A percentile compares a stretch with the other conserved stretches of the same genome.
Evolutionary conservation across 2,113 vertebrate species (phyloP).

Genomic region (Fulica atra): DNA sequence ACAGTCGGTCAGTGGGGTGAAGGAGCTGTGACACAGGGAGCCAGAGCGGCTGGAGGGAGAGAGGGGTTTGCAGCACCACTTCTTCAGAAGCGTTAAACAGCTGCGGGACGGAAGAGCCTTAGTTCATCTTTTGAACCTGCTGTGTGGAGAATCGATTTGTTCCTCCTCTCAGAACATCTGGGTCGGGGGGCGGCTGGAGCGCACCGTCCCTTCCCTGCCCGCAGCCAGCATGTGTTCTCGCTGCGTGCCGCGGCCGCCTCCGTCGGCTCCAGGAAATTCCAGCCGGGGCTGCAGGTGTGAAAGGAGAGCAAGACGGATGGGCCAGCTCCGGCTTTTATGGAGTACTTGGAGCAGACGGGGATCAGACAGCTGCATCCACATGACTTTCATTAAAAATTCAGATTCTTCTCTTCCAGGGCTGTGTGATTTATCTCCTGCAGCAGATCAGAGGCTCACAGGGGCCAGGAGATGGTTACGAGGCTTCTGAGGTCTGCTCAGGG

Average conservation of each 20-base stretch:
- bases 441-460: constrained; percentile 70
- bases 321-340: constrained; percentile 63
- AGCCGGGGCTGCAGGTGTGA: constrained; percentile 66
- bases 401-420: constrained; percentile 81
- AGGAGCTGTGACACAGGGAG: background rate
- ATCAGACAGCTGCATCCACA: constrained; percentile 74
- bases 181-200: background rate
- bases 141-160: background rate
- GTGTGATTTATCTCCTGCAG: constrained; percentile 83
- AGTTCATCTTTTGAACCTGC: constrained; percentile 26
- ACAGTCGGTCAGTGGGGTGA: accelerated
- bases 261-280: constrained; percentile 20
- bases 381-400: constrained; percentile 89
- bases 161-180: background rate
- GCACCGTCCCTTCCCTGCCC: background rate
- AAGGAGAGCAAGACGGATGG: constrained; percentile 61
- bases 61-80: background rate
- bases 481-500: background rate
- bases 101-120: background rate
- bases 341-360: constrained; percentile 52
- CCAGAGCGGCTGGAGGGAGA: background rate
- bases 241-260: background rate
- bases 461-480: background rate
- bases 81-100: background rate
- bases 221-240: background rate